A percentile compares a stretch with the other conserved stretches of the same genome.
Conservation (phyloP, 2,888 invertebrate genomes). For the Callyntrura sp. region DNA sequence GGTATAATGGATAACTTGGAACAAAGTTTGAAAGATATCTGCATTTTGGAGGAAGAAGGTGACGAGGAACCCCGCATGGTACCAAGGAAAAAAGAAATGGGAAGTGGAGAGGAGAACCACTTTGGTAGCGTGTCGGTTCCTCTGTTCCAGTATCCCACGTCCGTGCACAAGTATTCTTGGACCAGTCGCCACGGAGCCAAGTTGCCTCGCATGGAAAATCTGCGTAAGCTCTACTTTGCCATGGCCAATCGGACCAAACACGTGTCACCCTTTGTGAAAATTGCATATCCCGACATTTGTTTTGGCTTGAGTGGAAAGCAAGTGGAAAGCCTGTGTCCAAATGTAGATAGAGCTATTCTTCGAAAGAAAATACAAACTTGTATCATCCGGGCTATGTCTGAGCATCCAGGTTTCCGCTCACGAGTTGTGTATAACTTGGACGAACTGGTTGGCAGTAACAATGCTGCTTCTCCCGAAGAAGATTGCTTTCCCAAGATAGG, state of each 20-base stretch:
- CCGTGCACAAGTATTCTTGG: slow-evolving; percentile 79
- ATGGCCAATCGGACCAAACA: slow-evolving; percentile 88
- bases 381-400: slow-evolving; percentile 89
- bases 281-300: slow-evolving; percentile 91
- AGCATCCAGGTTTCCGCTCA: slow-evolving; percentile 84
- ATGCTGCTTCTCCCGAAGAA: slow-evolving; percentile 14
- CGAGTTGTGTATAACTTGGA: slow-evolving; percentile 91
- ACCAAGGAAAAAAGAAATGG: slow-evolving; percentile 9
- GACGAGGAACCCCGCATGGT: background rate
- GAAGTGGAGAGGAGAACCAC: too few species aligned
- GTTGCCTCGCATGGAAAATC: slow-evolving; percentile 61
- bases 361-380: slow-evolving; percentile 88
- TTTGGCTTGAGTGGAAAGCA: slow-evolving; percentile 84
- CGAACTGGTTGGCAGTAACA: slow-evolving; percentile 85
- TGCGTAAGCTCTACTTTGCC: slow-evolving; percentile 86
- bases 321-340: slow-evolving; percentile 70
- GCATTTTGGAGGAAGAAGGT: slow-evolving; percentile 40
- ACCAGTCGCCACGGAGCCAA: slow-evolving; percentile 76
- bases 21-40: slow-evolving; percentile 20
- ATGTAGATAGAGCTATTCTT: slow-evolving; percentile 67
- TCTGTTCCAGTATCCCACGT: slow-evolving; percentile 53
- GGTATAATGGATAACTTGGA: slow-evolving; percentile 43
- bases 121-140: background rate
- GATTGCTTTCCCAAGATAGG: too few species aligned
- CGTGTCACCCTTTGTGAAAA: slow-evolving; percentile 90